Conservation (phyloP, 2,888 invertebrate genomes). For the Heliconius hortense region DNA sequence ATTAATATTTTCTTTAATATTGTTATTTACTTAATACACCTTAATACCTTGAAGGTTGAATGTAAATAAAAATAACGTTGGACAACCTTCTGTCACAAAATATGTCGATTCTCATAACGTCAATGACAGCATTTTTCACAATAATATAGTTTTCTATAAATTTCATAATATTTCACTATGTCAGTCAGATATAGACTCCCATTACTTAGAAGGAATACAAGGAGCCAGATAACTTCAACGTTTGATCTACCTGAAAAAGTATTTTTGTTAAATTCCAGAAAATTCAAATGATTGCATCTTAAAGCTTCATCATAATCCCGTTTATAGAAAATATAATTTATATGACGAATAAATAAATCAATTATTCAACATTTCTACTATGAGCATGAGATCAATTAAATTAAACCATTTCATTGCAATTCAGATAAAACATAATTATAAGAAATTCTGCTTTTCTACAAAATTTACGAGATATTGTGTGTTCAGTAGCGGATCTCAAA, state of each 20-base stretch:
- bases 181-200: not conserved
- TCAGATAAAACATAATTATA: not conserved
- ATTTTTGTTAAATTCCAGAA: not conserved
- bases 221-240: not conserved
- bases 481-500: too few species aligned
- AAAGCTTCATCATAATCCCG: not conserved
- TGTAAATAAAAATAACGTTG: not conserved
- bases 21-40: not conserved
- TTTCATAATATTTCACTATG: not conserved
- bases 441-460: too few species aligned
- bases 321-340: too few species aligned
- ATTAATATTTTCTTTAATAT: not conserved
- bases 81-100: conserved; percentile 4
- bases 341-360: too few species aligned
- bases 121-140: not conserved
- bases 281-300: not conserved
- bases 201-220: not conserved
- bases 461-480: too few species aligned
- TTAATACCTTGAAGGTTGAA: conserved; percentile 1
- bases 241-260: not conserved
- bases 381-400: too few species aligned
- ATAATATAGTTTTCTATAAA: not conserved
- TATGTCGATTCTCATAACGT: not conserved
- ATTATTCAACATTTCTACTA: not conserved
- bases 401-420: not conserved